Evolutionary conservation across 2,888 invertebrate species (phyloP).

Genomic region (Stenotaenia linearis): DNA sequence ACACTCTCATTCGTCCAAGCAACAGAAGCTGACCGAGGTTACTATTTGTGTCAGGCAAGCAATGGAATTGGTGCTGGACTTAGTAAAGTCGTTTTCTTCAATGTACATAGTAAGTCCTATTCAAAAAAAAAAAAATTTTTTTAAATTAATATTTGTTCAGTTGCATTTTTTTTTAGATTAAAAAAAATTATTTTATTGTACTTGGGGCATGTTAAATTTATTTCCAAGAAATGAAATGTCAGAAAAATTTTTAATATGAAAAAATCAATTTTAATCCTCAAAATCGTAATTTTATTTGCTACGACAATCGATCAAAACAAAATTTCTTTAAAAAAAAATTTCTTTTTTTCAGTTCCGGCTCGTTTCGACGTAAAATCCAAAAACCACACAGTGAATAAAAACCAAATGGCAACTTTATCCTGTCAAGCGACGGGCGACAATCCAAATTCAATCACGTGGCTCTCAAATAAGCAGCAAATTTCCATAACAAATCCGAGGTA

Average conservation of each 20-base stretch:
- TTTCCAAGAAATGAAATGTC: too few species aligned
- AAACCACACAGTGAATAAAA: conserved; percentile 62
- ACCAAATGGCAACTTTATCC: conserved; percentile 69
- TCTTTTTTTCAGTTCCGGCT: conserved; percentile 32
- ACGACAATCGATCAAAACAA: not conserved
- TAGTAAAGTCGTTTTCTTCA: conserved; percentile 35
- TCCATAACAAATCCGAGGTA: conserved; percentile 8
- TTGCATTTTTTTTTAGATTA: not conserved
- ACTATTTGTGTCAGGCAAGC: conserved; percentile 36
- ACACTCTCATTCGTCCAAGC: conserved; percentile 31
- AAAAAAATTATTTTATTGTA: too few species aligned
- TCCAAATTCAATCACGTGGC: conserved; percentile 34
- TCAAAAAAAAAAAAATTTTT: not conserved
- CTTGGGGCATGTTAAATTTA: too few species aligned
- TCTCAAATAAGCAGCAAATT: conserved; percentile 29
- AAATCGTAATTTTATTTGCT: too few species aligned
- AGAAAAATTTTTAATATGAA: too few species aligned
- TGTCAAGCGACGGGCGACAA: conserved; percentile 50
- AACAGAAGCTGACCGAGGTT: conserved; percentile 34
- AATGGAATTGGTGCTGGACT: conserved; percentile 37
- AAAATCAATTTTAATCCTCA: too few species aligned
- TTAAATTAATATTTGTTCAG: not conserved
- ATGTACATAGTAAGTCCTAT: conserved; percentile 35
- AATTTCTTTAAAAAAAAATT: not conserved
- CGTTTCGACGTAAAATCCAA: conserved; percentile 33